phyloP scores from a whole-genome alignment of 2,888 invertebrate genomes.

The Theodoxus fluviatilis region DNA sequence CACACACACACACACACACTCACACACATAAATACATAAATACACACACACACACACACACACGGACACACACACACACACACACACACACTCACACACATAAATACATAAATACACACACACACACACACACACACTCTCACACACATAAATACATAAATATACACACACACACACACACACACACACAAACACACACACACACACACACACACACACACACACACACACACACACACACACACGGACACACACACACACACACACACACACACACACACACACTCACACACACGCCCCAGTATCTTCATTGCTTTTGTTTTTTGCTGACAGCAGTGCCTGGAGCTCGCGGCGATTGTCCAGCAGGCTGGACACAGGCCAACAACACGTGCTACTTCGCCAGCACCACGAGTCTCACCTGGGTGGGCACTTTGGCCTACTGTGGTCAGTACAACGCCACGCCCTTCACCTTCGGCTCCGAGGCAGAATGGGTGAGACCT shows the following conservation, averaged over 20 bases:
- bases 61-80: slow-evolving; percentile 22
- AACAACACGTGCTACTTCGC: too few relatives aligned
- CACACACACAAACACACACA: neutral
- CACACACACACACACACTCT: neutral
- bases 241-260: neutral
- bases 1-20: slow-evolving; percentile 3
- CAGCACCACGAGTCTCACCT: too few relatives aligned
- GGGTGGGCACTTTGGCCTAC: too few relatives aligned
- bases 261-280: neutral
- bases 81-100: slow-evolving; percentile 20
- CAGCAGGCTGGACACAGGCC: too few relatives aligned
- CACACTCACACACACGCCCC: neutral
- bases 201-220: neutral
- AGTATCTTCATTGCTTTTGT: too few relatives aligned
- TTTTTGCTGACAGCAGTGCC: too few relatives aligned
- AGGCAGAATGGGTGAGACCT: too few relatives aligned
- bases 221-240: neutral
- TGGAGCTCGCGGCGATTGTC: too few relatives aligned
- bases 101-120: slow-evolving; percentile 5
- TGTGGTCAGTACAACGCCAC: too few relatives aligned
- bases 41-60: neutral
- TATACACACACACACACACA: neutral
- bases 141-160: neutral
- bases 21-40: neutral
- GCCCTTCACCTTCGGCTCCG: too few relatives aligned